Evolutionary conservation across 1,140 invertebrate species (phyloP), one percentile per base, ranked within the genome.

Genomic region (Caenorhabditis inopinata): DNA sequence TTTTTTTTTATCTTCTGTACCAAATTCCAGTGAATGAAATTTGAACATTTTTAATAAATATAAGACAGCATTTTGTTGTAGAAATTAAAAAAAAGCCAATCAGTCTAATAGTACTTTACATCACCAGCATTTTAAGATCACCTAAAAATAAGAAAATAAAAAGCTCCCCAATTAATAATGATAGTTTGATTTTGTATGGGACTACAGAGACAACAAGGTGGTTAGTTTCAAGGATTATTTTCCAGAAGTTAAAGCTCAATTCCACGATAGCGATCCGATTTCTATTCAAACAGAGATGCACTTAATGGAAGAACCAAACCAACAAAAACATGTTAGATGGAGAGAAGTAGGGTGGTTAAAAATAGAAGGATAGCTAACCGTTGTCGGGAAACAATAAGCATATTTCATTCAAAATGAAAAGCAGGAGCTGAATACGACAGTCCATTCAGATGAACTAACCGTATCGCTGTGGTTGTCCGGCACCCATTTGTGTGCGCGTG

Each of bases 391-490:
- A n/a, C n/a, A n/a, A n/a, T n/a, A n/a, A n/a, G n/a, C n/a, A n/a
- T n/a, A n/a, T n/a, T n/a, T n/a, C n/a, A n/a, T n/a, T n/a, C n/a
- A n/a, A 25, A 38, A 29, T 68, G 27, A 21, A 18, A 68, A 68
- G 7, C 6, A 29, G n/a, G 12, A 18, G 51, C 51, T 32, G 23
- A 58, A 68, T 68, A 29, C 58, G 32, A 68, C 35, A 38, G 58
- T 68, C 58, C 18, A 18, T 68, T 38, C 38, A 68, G 58, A 68
- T 68, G 58, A 68, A 68, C 58, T 38, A 68, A 68, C 58, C 58
- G 58, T 68, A 68, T 68, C 58, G 58, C 38, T 68, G 58, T 68
- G 58, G 35, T n/a, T 11, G 32, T 35, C 58, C 58, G 32, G 58
- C 32, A 29, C 58, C 16, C 12, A 21, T 51, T 51, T 68, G 11